phyloP scores from a whole-genome alignment of 2,888 invertebrate genomes.

The Tetropium fuscum region DNA sequence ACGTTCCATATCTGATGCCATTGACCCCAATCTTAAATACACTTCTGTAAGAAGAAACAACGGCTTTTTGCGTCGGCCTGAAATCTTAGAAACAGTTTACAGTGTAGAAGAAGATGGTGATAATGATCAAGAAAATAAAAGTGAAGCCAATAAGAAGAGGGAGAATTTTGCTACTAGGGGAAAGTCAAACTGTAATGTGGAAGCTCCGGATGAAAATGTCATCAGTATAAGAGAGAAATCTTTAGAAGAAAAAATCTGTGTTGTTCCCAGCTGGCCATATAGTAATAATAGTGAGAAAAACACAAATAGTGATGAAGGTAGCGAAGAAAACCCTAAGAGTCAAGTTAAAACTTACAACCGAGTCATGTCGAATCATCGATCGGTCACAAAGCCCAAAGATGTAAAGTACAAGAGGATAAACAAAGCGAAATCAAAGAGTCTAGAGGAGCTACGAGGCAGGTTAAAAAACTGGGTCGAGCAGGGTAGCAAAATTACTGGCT shows the following conservation, averaged over 20 bases:
- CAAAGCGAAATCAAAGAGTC: conserved; percentile 89
- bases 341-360: conserved; percentile 74
- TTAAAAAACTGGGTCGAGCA: conserved; percentile 90
- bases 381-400: conserved; percentile 91
- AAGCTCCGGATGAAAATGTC: conserved; percentile 46
- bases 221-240: conserved; percentile 46
- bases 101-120: conserved; percentile 89
- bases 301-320: conserved; percentile 60
- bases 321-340: conserved; percentile 61
- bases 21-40: conserved; percentile 84
- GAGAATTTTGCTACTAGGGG: conserved; percentile 62
- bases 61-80: conserved; percentile 83
- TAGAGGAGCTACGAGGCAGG: conserved; percentile 85
- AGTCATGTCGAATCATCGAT: conserved; percentile 91
- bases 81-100: conserved; percentile 86
- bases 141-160: conserved; percentile 71
- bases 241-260: conserved; percentile 51
- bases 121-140: conserved; percentile 57
- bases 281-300: conserved; percentile 51
- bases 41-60: conserved; percentile 76
- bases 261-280: conserved; percentile 50
- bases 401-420: conserved; percentile 92
- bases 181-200: conserved; percentile 53
- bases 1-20: conserved; percentile 87
- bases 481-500: conserved; percentile 76